Percentiles rank a stretch among this genome's conserved stretches.
Conservation (phyloP, 2,797 vertebrate species). For the Trachurus trachurus region DNA sequence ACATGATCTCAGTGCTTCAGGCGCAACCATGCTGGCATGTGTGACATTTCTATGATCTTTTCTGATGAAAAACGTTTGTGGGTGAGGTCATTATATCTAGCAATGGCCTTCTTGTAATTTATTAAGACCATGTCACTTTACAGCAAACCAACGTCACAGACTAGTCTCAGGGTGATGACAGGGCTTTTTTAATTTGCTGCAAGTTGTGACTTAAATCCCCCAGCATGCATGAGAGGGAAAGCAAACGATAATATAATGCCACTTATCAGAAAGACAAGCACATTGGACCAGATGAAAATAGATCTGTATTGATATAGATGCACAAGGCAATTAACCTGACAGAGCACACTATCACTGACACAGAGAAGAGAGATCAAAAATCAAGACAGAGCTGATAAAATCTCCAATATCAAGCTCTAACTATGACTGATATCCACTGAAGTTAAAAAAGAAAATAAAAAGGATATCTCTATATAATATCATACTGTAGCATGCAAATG, state of each 20-base stretch:
- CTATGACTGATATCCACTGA: background rate
- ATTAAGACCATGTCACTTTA: conserved; percentile 34
- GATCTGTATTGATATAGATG: background rate
- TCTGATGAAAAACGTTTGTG: conserved; percentile 4
- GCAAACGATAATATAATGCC: background rate
- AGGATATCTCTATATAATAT: background rate
- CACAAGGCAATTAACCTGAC: background rate
- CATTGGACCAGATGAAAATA: background rate
- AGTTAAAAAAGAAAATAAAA: background rate
- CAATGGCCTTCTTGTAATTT: conserved; percentile 25
- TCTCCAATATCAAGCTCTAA: background rate
- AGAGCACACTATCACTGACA: background rate
- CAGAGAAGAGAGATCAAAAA: background rate
- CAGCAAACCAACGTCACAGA: conserved; percentile 6
- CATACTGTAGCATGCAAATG: background rate
- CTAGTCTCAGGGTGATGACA: background rate
- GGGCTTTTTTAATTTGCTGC: conserved; percentile 7
- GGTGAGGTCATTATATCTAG: conserved; percentile 18
- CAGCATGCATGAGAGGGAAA: background rate
- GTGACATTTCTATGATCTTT: conserved; percentile 33
- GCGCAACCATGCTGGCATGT: conserved; percentile 6
- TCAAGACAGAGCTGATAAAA: background rate
- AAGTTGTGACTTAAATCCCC: conserved; percentile 7
- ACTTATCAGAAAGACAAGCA: background rate
- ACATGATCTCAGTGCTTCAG: background rate